phyloP scores from a whole-genome alignment of 2,888 invertebrate genomes.

The Plebejus argus region DNA sequence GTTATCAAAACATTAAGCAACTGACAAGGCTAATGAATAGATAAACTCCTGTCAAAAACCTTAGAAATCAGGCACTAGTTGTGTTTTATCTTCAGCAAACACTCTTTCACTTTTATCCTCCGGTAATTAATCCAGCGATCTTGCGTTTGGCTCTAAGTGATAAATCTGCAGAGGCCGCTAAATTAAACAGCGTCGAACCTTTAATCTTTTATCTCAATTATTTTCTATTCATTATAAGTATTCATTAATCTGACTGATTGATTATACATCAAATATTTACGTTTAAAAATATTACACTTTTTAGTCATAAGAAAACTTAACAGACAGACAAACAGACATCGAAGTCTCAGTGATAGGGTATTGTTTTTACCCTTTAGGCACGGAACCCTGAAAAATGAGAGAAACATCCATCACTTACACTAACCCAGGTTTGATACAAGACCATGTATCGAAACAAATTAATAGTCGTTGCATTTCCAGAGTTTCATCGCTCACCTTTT shows the following conservation, averaged over 20 bases:
- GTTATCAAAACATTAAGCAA: background rate
- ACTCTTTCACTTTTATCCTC: slow-evolving; percentile 73
- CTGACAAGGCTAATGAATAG: background rate
- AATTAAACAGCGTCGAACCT: slow-evolving; percentile 69
- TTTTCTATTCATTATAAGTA: slow-evolving; percentile 29
- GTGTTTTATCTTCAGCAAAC: slow-evolving; percentile 67
- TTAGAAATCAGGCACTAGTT: background rate
- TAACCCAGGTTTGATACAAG: no score
- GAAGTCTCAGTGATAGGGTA: no score
- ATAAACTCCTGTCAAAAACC: background rate
- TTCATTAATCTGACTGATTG: background rate
- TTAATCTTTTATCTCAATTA: slow-evolving; percentile 53
- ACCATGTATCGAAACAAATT: background rate
- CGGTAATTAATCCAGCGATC: slow-evolving; percentile 74
- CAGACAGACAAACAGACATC: no score
- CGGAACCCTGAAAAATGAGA: no score
- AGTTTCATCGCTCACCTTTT: background rate
- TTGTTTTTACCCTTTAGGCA: no score
- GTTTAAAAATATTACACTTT: background rate
- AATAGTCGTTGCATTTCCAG: background rate
- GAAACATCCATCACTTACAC: no score
- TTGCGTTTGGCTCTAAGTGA: slow-evolving; percentile 70
- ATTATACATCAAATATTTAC: background rate
- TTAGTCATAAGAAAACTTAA: background rate
- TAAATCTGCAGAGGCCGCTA: slow-evolving; percentile 64